Base-by-base conservation (phyloP, 1,140 invertebrate species). In the Lepidurus arcticus region DNA sequence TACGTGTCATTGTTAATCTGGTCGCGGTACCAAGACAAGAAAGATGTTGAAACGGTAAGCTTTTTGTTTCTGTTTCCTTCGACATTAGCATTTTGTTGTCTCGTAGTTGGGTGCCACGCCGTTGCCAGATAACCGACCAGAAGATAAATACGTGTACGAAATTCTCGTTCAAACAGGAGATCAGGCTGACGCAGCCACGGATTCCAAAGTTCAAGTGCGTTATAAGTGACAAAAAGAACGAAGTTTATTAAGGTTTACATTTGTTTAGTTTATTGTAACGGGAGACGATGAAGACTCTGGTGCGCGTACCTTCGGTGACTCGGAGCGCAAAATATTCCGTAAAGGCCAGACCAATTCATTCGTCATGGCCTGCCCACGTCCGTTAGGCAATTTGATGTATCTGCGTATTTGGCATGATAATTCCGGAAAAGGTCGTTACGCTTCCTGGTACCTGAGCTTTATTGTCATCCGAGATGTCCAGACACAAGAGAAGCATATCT, bases 321-420 rank as follows among this genome's bases (percentile, higher is more conserved):
- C 81, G 24, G 84, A 86, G 44, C 79, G 86, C 24, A 83, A 84
- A 78, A 83, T 86, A 13, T 85, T 89, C 44, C 80, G 82, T 65
- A 82, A 87, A 77, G 88, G 87, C 10, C 82, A 79, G 16, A 83
- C 84, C 7, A 85, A 88, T 82, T 83, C 84, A 16, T 89, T 88
- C 81, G 81, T 89, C 0, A 85, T 89, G 86, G 83, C 87, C 34
- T 84, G 84, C 0, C 84, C 85, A 75, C 44, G 88, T 77, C 84
- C 86, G 7, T 82, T 89, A 1, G 88, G 88, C 13, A 80, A 84
- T 11, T 81, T 89, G 73, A 87, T 85, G 75, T 88, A 86, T 81
- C 82, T 88, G 7, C 83, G 87, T 16, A 84, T 89, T 7, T 89
- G 88, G 88, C 88, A 89, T 80, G 88, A 89, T 82, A 88, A 88